Percentiles rank a stretch among this genome's conserved stretches.
Evolutionary conservation across 2,113 vertebrate genomes (phyloP).

Genomic region (Rhea americana): DNA sequence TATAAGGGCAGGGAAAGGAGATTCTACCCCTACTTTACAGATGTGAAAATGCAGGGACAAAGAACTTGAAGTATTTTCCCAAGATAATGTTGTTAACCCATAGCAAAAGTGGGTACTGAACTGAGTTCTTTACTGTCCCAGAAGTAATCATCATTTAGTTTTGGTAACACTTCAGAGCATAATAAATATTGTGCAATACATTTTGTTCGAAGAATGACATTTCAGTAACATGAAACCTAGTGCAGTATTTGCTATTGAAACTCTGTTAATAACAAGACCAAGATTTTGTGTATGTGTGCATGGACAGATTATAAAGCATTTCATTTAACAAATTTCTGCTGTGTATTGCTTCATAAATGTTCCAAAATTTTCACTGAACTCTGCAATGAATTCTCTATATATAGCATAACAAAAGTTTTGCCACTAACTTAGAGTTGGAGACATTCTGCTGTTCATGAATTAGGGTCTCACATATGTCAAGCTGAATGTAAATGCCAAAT

Average conservation of each 20-base stretch:
- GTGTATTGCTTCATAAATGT: not conserved
- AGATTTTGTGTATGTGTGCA: not conserved
- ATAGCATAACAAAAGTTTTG: slow-evolving; percentile 33
- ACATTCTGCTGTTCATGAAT: slow-evolving; percentile 42
- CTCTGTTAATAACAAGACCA: not conserved
- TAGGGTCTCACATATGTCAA: slow-evolving; percentile 60
- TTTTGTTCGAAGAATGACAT: not conserved
- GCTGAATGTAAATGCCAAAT: slow-evolving; percentile 46
- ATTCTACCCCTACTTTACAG: slow-evolving; percentile 6
- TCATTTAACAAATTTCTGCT: not conserved
- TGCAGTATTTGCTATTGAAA: not conserved
- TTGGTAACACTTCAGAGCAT: not conserved
- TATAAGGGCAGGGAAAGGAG: not conserved
- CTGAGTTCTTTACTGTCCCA: not conserved
- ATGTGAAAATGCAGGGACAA: not conserved
- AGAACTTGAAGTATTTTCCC: not conserved
- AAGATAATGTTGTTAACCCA: not conserved
- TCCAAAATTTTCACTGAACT: slow-evolving; percentile 20
- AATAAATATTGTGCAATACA: not conserved
- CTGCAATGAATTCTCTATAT: slow-evolving; percentile 32
- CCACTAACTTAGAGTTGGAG: slow-evolving; percentile 51
- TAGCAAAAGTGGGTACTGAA: not conserved
- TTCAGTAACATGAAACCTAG: not conserved
- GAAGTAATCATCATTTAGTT: not conserved
- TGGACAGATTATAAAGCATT: not conserved